Evolutionary conservation across 2,113 vertebrate species (phyloP), one percentile per base, ranked within the genome.

Genomic region (Amphiprion ocellaris): DNA sequence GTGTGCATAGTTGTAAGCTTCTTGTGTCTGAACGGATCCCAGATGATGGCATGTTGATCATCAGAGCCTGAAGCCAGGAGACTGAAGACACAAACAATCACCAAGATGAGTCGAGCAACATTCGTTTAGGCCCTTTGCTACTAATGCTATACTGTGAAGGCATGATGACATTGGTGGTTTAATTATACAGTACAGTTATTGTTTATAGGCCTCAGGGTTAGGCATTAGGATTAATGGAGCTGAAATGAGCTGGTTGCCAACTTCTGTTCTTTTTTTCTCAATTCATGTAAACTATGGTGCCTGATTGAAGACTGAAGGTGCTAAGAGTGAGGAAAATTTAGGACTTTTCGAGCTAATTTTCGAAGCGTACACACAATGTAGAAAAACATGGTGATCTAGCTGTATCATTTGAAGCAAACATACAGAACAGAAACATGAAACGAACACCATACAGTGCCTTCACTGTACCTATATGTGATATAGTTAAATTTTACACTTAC

Each of bases 1-100:
- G 98, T 99, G 89, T 99, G 98, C 98, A 99, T 99, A 93, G 97
- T 97, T 64, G 97, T 96, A 56, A 99, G 96, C 88, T 98, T 99
- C 94, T 96, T 98, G 92, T 98, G 97, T 90, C 95, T 95, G 86
- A 99, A 95, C 1, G 98, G 97, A 93, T 99, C 98, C 98, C 98
- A 99, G 83, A 99, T 95, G 87, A 99, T 98, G 17, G 96, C 97
- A 58, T 99, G 97, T 89, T 99, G 98, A 91, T 99, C 98, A 84
- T 99, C 98, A 1, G 98, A 99, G 77, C 98, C 98, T 12, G 98
- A 99, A 66, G 97, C 98, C 92, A 99, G 93, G 79, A 99, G 91
- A 88, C 98, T 99, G 77, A 39, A 23, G 0, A 24, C 4, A 56
- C 87, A 53, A 56, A 44, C 12, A 58, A 69, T 33, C 16, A 69